Evolutionary conservation across 2,797 vertebrate genomes (phyloP).

Genomic region (Natrix natrix): DNA sequence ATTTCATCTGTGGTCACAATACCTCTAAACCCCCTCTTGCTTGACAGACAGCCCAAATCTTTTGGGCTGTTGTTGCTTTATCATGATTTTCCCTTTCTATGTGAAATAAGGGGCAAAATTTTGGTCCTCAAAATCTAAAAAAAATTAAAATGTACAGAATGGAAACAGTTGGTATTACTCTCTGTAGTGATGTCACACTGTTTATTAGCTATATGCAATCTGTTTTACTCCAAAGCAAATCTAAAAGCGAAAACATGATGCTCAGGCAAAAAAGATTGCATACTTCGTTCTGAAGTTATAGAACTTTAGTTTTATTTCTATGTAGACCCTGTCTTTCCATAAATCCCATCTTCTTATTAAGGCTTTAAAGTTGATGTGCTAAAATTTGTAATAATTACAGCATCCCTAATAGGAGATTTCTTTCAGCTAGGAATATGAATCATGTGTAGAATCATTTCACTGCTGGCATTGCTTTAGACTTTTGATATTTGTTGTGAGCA

Average conservation of each 20-base stretch:
- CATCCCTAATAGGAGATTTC: background rate
- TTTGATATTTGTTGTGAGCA: background rate
- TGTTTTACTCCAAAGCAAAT: background rate
- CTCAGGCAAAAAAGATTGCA: background rate
- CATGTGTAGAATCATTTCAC: background rate
- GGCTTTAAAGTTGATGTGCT: background rate
- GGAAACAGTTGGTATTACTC: background rate
- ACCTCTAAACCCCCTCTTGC: background rate
- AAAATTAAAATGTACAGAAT: background rate
- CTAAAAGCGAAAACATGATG: background rate
- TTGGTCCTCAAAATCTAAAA: background rate
- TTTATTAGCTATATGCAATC: background rate
- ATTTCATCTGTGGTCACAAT: background rate
- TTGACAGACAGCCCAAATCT: background rate
- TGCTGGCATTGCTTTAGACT: background rate
- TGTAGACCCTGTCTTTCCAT: background rate
- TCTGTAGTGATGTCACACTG: background rate
- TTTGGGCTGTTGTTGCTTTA: background rate
- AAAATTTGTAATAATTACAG: background rate
- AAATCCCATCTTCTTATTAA: background rate
- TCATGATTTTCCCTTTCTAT: background rate
- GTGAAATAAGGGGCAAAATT: background rate
- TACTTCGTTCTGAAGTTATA: background rate
- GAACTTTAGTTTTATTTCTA: background rate
- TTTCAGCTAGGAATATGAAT: background rate